phyloP scores from a whole-genome alignment of 2,797 vertebrate genomes.

The Sarcophilus harrisii region DNA sequence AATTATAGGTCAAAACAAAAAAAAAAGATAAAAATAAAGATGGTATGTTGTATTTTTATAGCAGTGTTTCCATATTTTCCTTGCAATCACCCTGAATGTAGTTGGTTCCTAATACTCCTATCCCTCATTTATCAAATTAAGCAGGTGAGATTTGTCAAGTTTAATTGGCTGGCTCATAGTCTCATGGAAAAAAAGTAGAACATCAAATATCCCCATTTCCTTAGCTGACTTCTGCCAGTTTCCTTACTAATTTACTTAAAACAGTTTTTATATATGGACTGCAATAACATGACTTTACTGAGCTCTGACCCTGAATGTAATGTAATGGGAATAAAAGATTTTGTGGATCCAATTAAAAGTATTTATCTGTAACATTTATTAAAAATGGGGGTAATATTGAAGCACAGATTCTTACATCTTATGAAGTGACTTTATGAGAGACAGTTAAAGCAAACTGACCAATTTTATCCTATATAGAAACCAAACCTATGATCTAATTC shows the following conservation, averaged over 20 bases:
- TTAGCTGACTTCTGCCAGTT: background rate
- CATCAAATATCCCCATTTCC: background rate
- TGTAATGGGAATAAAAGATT: background rate
- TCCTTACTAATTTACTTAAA: background rate
- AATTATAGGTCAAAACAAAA: background rate
- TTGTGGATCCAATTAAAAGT: slow-evolving; percentile 12
- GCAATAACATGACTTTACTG: background rate
- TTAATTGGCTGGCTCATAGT: background rate
- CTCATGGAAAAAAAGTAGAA: background rate
- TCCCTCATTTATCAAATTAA: background rate
- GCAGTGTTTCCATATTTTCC: background rate
- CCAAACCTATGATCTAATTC: background rate
- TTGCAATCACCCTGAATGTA: background rate
- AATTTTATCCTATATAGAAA: slow-evolving; percentile 19
- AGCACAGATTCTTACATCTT: background rate
- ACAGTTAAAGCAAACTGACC: slow-evolving; percentile 38
- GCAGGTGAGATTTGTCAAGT: background rate
- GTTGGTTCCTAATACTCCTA: no score
- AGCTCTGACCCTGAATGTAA: background rate
- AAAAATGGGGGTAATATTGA: slow-evolving; percentile 31
- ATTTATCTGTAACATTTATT: background rate
- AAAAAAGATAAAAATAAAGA: background rate
- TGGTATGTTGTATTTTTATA: background rate
- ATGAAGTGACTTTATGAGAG: background rate
- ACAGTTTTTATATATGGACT: background rate